Percentiles rank a stretch among this genome's conserved stretches.
Evolutionary conservation across 2,888 invertebrate genomes (phyloP).

Genomic region (Anodontia alba): DNA sequence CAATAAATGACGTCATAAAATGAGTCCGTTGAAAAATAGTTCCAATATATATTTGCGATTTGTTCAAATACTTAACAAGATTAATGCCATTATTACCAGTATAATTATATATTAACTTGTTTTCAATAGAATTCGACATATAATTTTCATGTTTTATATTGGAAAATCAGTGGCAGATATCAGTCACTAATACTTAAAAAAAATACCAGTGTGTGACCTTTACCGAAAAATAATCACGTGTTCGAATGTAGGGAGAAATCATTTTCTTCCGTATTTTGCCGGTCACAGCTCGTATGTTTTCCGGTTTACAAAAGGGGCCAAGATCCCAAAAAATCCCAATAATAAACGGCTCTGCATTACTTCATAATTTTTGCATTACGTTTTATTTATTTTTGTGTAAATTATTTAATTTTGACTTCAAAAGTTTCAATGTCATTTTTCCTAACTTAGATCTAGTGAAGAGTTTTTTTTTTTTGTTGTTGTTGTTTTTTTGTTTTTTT

Average conservation of each 20-base stretch:
- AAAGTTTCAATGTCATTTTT: too few relatives aligned
- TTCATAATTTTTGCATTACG: too few relatives aligned
- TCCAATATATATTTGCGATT: neutral
- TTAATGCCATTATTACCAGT: neutral
- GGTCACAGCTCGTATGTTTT: neutral
- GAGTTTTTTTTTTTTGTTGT: too few relatives aligned
- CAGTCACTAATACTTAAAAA: neutral
- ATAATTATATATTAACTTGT: neutral
- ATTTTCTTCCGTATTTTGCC: neutral
- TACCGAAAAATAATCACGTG: neutral
- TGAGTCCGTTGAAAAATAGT: neutral
- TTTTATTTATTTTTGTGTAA: too few relatives aligned
- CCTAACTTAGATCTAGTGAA: too few relatives aligned
- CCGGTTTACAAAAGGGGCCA: too few relatives aligned
- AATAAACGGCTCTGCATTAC: too few relatives aligned
- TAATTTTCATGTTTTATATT: neutral
- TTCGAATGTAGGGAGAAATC: neutral
- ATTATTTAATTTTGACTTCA: too few relatives aligned
- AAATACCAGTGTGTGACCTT: neutral
- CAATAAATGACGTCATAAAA: neutral
- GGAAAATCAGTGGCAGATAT: too few relatives aligned
- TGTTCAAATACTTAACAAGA: neutral
- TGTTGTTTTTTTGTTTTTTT: too few relatives aligned
- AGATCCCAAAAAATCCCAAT: too few relatives aligned
- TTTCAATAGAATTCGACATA: neutral